Evolutionary conservation across 2,113 vertebrate genomes (phyloP), one percentile per base, ranked within the genome.

Genomic region (Glaucomys volans): DNA sequence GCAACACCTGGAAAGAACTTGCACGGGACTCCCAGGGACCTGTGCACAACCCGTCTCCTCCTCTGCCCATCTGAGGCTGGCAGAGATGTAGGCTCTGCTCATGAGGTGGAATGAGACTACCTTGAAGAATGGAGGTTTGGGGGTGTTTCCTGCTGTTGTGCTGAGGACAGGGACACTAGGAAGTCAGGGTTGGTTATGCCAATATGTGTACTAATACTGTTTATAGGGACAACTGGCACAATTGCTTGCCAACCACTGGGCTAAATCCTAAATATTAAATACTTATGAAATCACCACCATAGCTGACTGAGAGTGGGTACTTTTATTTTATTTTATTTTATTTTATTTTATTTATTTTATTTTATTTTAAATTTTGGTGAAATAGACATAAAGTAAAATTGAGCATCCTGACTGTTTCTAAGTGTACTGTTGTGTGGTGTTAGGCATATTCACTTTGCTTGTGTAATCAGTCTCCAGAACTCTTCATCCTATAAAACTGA

Each of bases 341-440:
- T 62, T 77, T 83, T 92, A 62, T n/a, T n/a, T n/a, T n/a, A n/a
- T 75, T 89, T 84, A 76, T 64, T 91, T 95, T 76, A 4, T n/a
- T 72, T 62, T 62, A 9, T 62, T 77, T 83, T 92, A 62, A 57
- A 62, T 90, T 64, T 64, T 82, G 32, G 26, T 80, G 57, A 92
- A n/a, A 57, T 37, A 59, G n/a, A 37, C 11, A 42, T 24, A 42
- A 81, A 47, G 28, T 37, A 35, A 44, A 75, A 59, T 26, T 57
- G 71, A n/a, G 32, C 37, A 82, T 84, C 37, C 62, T 72, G 52
- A 57, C 22, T 13, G 24, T 79, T 95, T 95, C 62, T 40, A 90
- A 54, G 9, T 26, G 12, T 44, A 54, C 0, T 42, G 42, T 64
- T 94, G 24, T 24, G 64, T 52, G 26, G 47, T 62, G 57, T 67